Evolutionary conservation across 2,888 invertebrate genomes (phyloP), one percentile per base, ranked within the genome.

Genomic region (Salticus scenicus): DNA sequence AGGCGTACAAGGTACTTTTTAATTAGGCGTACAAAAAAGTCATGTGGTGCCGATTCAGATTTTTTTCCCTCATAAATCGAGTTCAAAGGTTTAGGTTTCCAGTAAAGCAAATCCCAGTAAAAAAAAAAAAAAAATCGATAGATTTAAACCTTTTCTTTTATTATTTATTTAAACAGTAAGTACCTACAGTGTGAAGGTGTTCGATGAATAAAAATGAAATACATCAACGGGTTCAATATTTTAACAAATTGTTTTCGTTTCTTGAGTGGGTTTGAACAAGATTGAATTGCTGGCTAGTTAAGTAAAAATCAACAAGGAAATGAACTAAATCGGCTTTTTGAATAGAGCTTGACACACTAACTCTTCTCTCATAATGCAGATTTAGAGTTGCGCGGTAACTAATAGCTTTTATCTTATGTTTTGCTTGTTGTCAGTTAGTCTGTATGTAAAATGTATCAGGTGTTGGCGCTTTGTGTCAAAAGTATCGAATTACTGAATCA

Each of bases 201-300:
- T n/a, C n/a, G n/a, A n/a, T n/a, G n/a, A n/a, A n/a, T 47, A 37
- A 37, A 37, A 37, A 37, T 7, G 37, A 37, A 37, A 37, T 7
- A 37, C 37, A 37, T 17, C 17, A 47, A 2, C 47, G 7, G 10
- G n/a, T 5, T 17, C 2, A 17, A 12, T 5, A 12, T 47, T 47
- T 47, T 1, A 17, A 17, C 57, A 20, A 57, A 57, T 24, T 57
- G 57, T 24, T 57, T 57, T 17, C 12, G 57, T 24, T 57, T n/a
- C 12, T 20, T 42, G 75, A 66, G 66, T 75, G 75, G 75, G 75
- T 63, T 31, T 20, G 51, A 75, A 28, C 47, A 42, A 37, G 66
- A 75, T 75, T 41, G 66, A n/a, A 47, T 75, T 42, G 57, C 57
- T 24, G 4, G 20, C 24, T 4, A 17, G 57, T 57, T 57, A 57